Evolutionary conservation across 2,888 invertebrate species (phyloP), one percentile per base, ranked within the genome.

Genomic region (Nymphalis polychloros): DNA sequence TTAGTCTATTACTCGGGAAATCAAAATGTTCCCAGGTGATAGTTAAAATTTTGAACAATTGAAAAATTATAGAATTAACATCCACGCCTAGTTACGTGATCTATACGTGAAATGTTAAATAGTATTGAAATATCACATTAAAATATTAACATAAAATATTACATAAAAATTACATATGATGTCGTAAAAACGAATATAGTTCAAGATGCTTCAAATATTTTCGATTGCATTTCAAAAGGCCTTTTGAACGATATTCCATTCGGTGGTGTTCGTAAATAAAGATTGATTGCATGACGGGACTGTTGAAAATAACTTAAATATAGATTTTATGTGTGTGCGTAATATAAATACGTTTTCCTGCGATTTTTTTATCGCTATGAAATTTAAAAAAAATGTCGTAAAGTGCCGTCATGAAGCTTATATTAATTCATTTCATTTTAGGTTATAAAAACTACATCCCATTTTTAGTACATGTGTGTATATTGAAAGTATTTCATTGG

Each of bases 291-390:
- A 31, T 55, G 31, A 55, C 53, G 53, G 27, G 7, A 31, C n/a
- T 27, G 41, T 50, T 50, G n/a, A 20, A 61, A 20, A 48, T 31
- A 60, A 27, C 53, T 41, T 59, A 41, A 59, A 59, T 46, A 59
- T 47, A 59, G 59, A 10, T 59, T 57, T 59, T 47, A 59, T 59
- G 46, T 23, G 31, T 59, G 27, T 31, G 53, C 16, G 27, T 55
- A 31, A 41, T 59, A 59, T 59, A 46, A 20, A 59, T 41, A 41
- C 46, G 13, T 59, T 59, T 59, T 47, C 46, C 59, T 59, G 20
- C 10, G 35, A 8, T 19, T 27, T 20, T 27, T 46, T 4, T 17
- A 46, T 46, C 13, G 59, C 17, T 59, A 59, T 46, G 8, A 23
- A 23, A 59, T 31, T 41, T 4, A 16, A 46, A 46, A 19, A 55